Base-by-base conservation (phyloP, 35 echinoderm and acorn worm species). In the Diadema setosum region DNA sequence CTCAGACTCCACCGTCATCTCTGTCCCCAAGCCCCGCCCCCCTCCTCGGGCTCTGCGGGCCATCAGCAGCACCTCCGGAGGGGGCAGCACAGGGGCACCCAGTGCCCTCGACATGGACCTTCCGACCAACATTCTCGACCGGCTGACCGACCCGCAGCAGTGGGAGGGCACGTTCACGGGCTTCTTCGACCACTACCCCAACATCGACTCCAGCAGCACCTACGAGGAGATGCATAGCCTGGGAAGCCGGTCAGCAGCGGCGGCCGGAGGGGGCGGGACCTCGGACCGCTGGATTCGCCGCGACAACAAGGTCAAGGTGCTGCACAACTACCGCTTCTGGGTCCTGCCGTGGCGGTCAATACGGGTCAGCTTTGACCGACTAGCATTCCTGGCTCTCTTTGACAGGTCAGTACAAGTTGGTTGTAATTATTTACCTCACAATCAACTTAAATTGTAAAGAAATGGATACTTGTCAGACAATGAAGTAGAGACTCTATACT, bases 261-360 rank as follows among this genome's bases (percentile, higher is more conserved):
- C 63, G 18, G 63, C 63, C 63, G 37, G 63, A 34, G 63, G 27
- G 11, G 37, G 27, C 11, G 63, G 63, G 17, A 52, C n/a, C 9
- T 32, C 84, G 52, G 87, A 84, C 1, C 81, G 89, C 16, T 78
- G 73, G 73, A 88, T 78, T 49, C 86, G 76, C 73, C 87, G 81
- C 42, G 14, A 81, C 42, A 61, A 89, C 93, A 74, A 89, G 82
- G 86, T 87, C 82, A 86, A 89, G 75, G 86, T 99, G 17, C 85
- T 94, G 20, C 96, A 99, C 80, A 99, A 99, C 85, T 99, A 99
- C 80, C 82, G 92, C 52, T 99, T 99, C 58, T 94, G 92, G 96
- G 88, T 99, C 35, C 73, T 99, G 6, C 96, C 96, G 1, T 89
- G 92, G 89, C 91, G 89, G 86, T 94, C 92, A 80, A 85, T 94